Base-by-base conservation (phyloP, 2,888 invertebrate species). In the Plagiodera versicolora region DNA sequence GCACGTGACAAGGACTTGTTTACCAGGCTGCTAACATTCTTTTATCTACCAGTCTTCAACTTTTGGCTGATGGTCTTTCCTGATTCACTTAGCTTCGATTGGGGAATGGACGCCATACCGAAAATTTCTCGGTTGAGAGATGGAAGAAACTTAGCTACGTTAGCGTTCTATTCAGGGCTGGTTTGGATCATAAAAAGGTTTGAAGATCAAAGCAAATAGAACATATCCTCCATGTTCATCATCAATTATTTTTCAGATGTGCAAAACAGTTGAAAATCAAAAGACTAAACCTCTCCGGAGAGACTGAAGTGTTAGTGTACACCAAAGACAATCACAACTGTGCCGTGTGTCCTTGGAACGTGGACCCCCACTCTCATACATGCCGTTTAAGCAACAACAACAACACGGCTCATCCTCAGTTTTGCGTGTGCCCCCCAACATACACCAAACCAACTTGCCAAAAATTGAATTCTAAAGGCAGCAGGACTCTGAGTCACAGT, bases 21-120 rank as follows among this genome's bases (percentile, higher is more conserved):
- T 72, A 92, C 94, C 45, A 86, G 98, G 67, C 84, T 92, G 60
- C 86, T 95, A 74, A 98, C 98, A 54, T 98, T 96, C 81, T 84
- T 90, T 67, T 95, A 95, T 79, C 86, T 98, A 71, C 97, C 98
- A 44, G 90, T 91, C 47, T 90, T 94, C 77, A 97, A 98, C 81
- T 89, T 95, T 74, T 87, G 89, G 79, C 86, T 98, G 74, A 83
- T 98, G 63, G 79, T 97, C 44, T 94, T 89, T 79, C 98, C 98
- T 5, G 86, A 87, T 71, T 88, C 89, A 70, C 84, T 98, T 57
- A 96, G 96, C 80, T 98, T 97, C 82, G 98, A 98, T 81, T 98
- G 98, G 98, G 96, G 97, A 20, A 98, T 98, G 98, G 95, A 96
- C 72, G 91, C 98, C 1, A 89, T 98, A 73, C 95, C 96, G 8